Base-by-base conservation (phyloP, 2,888 invertebrate genomes). In the Bombyx huttoni region DNA sequence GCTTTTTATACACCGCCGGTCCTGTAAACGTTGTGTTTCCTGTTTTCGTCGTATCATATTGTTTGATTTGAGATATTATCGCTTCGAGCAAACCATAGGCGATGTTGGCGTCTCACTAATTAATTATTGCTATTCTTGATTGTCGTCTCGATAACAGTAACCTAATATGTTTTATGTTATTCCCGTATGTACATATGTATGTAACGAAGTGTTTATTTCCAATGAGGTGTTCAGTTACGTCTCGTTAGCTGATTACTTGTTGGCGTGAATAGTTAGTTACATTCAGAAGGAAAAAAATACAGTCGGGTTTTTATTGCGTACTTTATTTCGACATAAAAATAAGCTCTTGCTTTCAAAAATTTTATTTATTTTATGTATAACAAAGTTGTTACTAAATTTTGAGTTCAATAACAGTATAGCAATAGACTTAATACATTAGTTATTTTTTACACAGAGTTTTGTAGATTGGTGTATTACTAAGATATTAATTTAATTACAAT, bases 1-100 rank as follows among this genome's bases (percentile, higher is more conserved):
- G 65, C 63, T 67, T 72, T 71, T 67, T 67, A 61, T 65, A 65
- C 60, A 59, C 63, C 64, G 58, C 62, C 63, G 62, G 62, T 64
- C 61, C 62, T 67, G 64, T 62, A 64, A 68, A 65, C 64, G 63
- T 56, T 52, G 58, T 56, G 61, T 63, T 61, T 64, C 64, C 63
- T 63, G 64, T 64, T 69, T 69, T 65, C 62, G 61, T 51, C 59
- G 58, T 60, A 57, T 63, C 54, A 59, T 64, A 64, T 67, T 64
- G 63, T 65, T 65, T 58, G 58, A 51, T 40, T 51, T 49, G 45
- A 47, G 50, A 52, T 52, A 56, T 55, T 58, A 51, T 50, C 49
- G 55, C 52, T 56, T 48, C 54, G 14, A 48, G 53, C 49, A 50
- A 50, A 50, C 48, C 49, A 40, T 24, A 24, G 24, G 8, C 40